Evolutionary conservation across 2,113 vertebrate species (phyloP).

Genomic region (Vireo altiloquus): DNA sequence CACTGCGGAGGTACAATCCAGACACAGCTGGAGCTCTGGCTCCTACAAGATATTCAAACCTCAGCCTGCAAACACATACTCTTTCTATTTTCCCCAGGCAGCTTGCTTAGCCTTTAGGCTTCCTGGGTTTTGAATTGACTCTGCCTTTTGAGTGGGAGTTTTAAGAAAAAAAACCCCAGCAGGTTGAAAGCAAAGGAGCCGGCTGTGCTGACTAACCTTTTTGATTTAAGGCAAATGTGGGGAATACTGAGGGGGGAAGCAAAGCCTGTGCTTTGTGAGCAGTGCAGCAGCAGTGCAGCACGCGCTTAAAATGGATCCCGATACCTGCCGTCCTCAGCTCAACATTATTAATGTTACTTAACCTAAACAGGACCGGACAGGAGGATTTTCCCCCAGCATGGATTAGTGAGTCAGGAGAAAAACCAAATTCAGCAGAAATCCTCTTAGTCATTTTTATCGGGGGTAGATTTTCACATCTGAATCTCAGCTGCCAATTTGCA

Average conservation of each 20-base stretch:
- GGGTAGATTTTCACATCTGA: slow-evolving; percentile 28
- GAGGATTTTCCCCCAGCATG: not conserved
- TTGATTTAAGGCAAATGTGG: not conserved
- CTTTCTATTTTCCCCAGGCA: slow-evolving; percentile 26
- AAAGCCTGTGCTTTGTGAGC: not conserved
- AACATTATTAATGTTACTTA: not conserved
- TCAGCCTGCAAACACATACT: not conserved
- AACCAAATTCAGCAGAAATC: slow-evolving; percentile 23
- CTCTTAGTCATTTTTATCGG: slow-evolving; percentile 1
- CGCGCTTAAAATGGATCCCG: not conserved
- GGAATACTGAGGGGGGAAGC: not conserved
- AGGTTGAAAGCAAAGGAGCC: slow-evolving; percentile 22
- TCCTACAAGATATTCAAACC: not conserved
- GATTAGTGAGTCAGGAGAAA: slow-evolving; percentile 15
- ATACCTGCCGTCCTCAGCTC: not conserved
- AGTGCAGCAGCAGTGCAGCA: not conserved
- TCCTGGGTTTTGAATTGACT: slow-evolving; percentile 13
- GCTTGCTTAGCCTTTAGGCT: slow-evolving; percentile 20
- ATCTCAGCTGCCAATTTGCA: slow-evolving; percentile 19
- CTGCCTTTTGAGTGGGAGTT: slow-evolving; percentile 52
- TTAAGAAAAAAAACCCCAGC: not conserved
- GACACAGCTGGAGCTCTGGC: slow-evolving; percentile 20
- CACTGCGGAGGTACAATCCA: not conserved
- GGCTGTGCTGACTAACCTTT: not conserved
- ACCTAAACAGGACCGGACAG: not conserved